Evolutionary conservation across 2,113 vertebrate species (phyloP).

Genomic region (Rhinolophus sinicus): DNA sequence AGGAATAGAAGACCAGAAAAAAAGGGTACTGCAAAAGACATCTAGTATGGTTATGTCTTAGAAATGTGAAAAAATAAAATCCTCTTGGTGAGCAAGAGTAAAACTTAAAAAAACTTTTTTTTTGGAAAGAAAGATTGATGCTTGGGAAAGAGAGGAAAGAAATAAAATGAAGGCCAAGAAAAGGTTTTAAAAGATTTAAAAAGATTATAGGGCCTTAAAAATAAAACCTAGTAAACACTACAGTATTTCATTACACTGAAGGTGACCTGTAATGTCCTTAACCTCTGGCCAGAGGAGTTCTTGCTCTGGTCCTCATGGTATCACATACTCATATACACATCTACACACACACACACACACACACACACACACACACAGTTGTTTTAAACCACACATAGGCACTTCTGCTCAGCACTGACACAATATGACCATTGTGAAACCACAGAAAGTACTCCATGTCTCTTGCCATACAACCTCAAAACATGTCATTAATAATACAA

Average conservation of each 20-base stretch:
- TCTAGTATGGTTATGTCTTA: neutral
- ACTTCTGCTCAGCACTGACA: neutral
- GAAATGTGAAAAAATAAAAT: conserved; percentile 34
- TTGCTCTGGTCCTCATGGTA: neutral
- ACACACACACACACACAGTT: neutral
- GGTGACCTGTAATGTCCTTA: neutral
- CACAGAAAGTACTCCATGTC: neutral
- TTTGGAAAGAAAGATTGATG: neutral
- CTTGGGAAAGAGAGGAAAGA: neutral
- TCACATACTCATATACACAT: neutral
- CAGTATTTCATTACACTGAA: neutral
- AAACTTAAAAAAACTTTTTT: neutral
- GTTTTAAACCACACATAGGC: neutral
- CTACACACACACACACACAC: neutral
- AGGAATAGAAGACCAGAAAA: neutral
- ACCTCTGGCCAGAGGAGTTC: neutral
- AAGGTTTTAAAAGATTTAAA: neutral
- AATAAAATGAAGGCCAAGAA: neutral
- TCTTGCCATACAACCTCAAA: neutral
- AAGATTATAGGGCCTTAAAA: neutral
- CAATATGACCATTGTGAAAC: neutral
- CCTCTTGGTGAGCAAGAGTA: neutral
- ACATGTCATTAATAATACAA: neutral
- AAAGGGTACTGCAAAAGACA: neutral
- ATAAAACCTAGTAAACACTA: neutral